Evolutionary conservation across 1,140 invertebrate genomes (phyloP).

Genomic region (Leucophenga varia): DNA sequence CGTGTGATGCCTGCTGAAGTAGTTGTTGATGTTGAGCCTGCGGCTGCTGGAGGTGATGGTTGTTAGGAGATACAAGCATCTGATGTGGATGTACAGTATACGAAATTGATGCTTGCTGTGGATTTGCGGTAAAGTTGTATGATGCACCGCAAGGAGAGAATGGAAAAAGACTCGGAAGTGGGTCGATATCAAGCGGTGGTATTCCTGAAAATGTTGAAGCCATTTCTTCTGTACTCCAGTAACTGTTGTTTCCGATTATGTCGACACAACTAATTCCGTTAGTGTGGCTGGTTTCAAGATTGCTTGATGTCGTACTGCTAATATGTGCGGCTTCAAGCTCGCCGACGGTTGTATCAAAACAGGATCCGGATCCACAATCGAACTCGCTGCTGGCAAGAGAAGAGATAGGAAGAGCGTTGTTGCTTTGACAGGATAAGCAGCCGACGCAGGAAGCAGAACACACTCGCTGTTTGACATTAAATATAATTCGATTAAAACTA

Average conservation of each 20-base stretch:
- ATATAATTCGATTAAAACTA: too few species aligned
- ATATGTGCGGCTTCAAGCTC: constrained; percentile 23
- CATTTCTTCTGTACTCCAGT: constrained; percentile 76
- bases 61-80: constrained; percentile 54
- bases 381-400: constrained; percentile 50
- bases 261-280: constrained; percentile 9
- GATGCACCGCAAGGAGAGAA: constrained; percentile 70
- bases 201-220: constrained; percentile 71
- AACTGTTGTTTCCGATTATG: constrained; percentile 45
- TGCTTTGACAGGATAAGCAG: constrained; percentile 53
- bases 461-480: constrained; percentile 38
- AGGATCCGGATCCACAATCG: constrained; percentile 52
- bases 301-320: constrained; percentile 23
- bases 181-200: constrained; percentile 74
- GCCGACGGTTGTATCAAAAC: constrained; percentile 51
- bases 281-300: constrained; percentile 17
- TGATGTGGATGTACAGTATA: constrained; percentile 60
- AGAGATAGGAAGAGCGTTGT: constrained; percentile 49
- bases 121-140: constrained; percentile 63
- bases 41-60: constrained; percentile 35
- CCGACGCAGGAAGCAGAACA: constrained; percentile 53
- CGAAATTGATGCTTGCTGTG: constrained; percentile 59
- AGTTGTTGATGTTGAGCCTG: constrained; percentile 25
- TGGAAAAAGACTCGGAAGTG: constrained; percentile 70
- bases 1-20: constrained; percentile 36